Conservation (phyloP, 2,113 vertebrate species). For the Gambusia affinis region DNA sequence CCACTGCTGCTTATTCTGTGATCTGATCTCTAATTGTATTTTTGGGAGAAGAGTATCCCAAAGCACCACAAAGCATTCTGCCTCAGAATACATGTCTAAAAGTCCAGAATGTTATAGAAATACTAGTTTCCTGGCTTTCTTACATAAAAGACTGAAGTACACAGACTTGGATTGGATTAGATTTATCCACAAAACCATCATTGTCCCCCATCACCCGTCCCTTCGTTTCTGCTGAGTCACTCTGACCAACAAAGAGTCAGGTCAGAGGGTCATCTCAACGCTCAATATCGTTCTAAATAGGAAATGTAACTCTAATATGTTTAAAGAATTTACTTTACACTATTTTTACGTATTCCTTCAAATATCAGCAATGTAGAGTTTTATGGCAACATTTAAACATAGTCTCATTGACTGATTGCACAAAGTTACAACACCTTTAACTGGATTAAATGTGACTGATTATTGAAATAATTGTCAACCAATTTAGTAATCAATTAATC, state of each 20-base stretch:
- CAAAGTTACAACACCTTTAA: no score
- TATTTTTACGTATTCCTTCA: no score
- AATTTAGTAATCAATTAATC: no score
- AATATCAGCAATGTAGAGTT: neutral
- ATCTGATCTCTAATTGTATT: neutral
- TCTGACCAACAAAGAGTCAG: slow-evolving; percentile 17
- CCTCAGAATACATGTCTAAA: neutral
- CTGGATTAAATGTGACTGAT: no score
- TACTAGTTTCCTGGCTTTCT: neutral
- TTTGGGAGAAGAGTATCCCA: neutral
- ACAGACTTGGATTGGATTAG: slow-evolving; percentile 44
- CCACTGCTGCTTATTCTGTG: neutral
- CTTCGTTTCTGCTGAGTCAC: slow-evolving; percentile 59
- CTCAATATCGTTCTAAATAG: neutral
- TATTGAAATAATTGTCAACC: no score
- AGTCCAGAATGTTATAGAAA: slow-evolving; percentile 25
- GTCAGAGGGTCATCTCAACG: neutral
- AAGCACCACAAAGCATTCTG: neutral
- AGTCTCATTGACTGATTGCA: neutral
- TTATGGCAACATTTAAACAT: neutral
- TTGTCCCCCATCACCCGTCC: slow-evolving; percentile 3
- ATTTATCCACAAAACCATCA: slow-evolving; percentile 34
- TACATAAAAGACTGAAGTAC: slow-evolving; percentile 38
- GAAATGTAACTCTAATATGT: neutral
- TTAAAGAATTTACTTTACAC: no score